phyloP scores from a whole-genome alignment of 1,140 invertebrate species.

The Zaprionus lachaisei region DNA sequence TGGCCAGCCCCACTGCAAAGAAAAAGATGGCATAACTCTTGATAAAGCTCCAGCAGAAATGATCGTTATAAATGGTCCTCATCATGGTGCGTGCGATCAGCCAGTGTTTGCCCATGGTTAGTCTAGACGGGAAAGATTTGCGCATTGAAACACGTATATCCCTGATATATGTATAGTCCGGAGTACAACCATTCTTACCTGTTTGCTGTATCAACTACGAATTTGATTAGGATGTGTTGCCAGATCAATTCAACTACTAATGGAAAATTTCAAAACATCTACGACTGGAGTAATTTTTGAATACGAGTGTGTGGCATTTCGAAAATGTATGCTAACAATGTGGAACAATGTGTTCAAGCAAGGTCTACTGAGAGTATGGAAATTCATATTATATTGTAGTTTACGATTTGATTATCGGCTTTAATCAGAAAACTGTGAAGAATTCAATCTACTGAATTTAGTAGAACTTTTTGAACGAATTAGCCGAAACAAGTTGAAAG shows the following conservation, averaged over 20 bases:
- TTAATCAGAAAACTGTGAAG: no score
- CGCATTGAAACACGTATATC: no score
- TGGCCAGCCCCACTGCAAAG: conserved; percentile 31
- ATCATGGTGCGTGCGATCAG: background rate
- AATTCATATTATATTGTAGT: no score
- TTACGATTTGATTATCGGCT: no score
- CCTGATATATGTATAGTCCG: no score
- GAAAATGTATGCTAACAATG: background rate
- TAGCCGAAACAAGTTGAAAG: no score
- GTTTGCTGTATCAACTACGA: no score
- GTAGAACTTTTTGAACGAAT: no score
- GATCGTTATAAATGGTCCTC: conserved; percentile 41
- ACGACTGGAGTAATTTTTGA: background rate
- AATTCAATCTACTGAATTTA: no score
- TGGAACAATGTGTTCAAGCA: no score
- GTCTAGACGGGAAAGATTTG: background rate
- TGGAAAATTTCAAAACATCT: background rate
- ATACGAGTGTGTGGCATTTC: background rate
- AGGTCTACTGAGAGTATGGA: background rate
- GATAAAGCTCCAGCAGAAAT: conserved; percentile 45
- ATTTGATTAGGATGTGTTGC: no score
- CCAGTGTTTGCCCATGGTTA: conserved; percentile 9
- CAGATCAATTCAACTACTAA: background rate
- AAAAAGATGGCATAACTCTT: conserved; percentile 56
- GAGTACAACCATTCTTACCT: no score